Conservation (phyloP, 2,113 vertebrate species). For the Cisticola juncidis region DNA sequence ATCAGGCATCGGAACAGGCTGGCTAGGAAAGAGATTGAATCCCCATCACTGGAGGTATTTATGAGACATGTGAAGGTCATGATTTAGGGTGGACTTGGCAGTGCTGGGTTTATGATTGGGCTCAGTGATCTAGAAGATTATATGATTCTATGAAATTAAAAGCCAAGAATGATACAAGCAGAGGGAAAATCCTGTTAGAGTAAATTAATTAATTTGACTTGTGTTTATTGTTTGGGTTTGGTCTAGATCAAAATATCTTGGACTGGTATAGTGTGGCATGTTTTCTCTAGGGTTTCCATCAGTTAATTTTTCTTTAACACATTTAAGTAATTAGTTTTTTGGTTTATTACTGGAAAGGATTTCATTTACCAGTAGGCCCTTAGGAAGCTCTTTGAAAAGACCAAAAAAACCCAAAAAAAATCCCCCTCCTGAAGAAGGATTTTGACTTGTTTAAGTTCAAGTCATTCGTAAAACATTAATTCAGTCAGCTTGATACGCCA, state of each 20-base stretch:
- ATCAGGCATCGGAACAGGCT: neutral
- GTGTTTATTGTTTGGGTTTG: neutral
- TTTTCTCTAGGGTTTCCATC: neutral
- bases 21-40: neutral
- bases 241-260: neutral
- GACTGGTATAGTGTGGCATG: neutral
- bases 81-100: neutral
- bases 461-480: slow-evolving; percentile 65
- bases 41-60: neutral
- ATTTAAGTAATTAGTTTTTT: neutral
- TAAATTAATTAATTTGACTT: neutral
- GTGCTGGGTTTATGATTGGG: neutral
- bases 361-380: neutral
- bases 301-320: neutral
- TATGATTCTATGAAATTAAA: neutral
- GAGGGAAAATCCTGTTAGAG: neutral
- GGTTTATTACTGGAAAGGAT: neutral
- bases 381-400: slow-evolving; percentile 13
- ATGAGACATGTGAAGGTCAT: neutral
- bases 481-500: slow-evolving; percentile 15
- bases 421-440: neutral
- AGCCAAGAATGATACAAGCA: neutral
- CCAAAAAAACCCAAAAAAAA: neutral
- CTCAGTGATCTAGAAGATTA: neutral
- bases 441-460: slow-evolving; percentile 36